Evolutionary conservation across 2,888 invertebrate genomes (phyloP), one percentile per base, ranked within the genome.

Genomic region (Eupithecia exiguata): DNA sequence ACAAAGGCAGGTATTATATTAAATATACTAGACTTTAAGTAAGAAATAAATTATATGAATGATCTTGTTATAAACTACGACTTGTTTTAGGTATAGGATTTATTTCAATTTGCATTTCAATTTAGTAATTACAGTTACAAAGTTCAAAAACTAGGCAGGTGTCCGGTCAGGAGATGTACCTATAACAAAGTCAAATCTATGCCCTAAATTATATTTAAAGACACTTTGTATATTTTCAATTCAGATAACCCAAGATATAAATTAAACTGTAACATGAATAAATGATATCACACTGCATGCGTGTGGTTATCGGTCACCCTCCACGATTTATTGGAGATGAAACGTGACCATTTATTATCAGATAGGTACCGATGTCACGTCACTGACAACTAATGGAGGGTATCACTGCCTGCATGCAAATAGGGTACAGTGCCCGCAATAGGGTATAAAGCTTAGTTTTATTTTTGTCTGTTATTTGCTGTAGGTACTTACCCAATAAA

Each of bases 291-390:
- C 21, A 61, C 16, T 30, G 61, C 61, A 61, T 30, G 61, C 58
- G 6, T 10, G n/a, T 61, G 68, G 68, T 35, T 68, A 68, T 68
- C 68, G 35, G 68, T 49, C 68, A 49, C 40, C 43, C 30, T 68
- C 36, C 5, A 43, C 5, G 67, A 73, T 70, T 73, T 69, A 73
- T 67, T 61, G 69, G 61, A 66, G 67, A 70, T 61, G 69, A 67
- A 70, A 70, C 63, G 63, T 63, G 63, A n/a, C 73, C 53, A 65
- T 69, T 58, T 72, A 49, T 53, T 70, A 73, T 65, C 72, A 61
- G 67, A 58, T 67, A 65, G n/a, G 36, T 53, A 61, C 67, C 68
- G 30, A 68, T 36, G 53, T 58, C 68, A 53, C 36, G 68, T 68
- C 53, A 53, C 43, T n/a, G 43, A n/a, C 43, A 61, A 69, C 61